phyloP scores from a whole-genome alignment of 2,797 vertebrate species.

The Prunella strophiata region DNA sequence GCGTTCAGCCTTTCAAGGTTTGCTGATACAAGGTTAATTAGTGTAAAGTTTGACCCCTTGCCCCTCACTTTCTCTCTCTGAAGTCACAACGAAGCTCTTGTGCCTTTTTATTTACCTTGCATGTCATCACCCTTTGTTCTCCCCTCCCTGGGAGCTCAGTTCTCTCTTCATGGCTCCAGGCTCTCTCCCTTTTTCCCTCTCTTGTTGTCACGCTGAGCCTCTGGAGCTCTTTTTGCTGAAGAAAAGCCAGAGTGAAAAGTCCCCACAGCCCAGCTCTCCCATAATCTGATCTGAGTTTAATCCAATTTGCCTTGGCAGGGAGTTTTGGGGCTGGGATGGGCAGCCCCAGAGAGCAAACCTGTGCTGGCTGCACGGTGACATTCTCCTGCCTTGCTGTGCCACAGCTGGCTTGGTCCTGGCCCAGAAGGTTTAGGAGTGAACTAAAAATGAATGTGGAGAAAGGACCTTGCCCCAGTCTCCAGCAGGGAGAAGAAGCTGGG shows the following conservation, averaged over 20 bases:
- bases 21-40: slow-evolving; percentile 10
- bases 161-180: background rate
- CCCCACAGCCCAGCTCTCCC: background rate
- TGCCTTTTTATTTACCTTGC: slow-evolving; percentile 37
- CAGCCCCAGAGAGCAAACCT: background rate
- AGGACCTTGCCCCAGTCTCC: background rate
- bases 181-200: background rate
- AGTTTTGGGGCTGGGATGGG: background rate
- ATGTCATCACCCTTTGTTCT: slow-evolving; percentile 4
- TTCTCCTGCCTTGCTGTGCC: background rate
- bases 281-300: slow-evolving; percentile 1
- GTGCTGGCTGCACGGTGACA: background rate
- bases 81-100: background rate
- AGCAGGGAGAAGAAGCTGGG: background rate
- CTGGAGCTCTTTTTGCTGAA: background rate
- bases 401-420: background rate
- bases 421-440: background rate
- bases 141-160: background rate
- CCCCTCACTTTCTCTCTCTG: background rate
- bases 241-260: slow-evolving; percentile 7
- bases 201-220: background rate
- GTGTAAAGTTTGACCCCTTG: background rate
- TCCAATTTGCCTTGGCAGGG: slow-evolving; percentile 14
- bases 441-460: background rate
- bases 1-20: background rate